Evolutionary conservation across 2,888 invertebrate genomes (phyloP).

Genomic region (Dolomedes plantarius): DNA sequence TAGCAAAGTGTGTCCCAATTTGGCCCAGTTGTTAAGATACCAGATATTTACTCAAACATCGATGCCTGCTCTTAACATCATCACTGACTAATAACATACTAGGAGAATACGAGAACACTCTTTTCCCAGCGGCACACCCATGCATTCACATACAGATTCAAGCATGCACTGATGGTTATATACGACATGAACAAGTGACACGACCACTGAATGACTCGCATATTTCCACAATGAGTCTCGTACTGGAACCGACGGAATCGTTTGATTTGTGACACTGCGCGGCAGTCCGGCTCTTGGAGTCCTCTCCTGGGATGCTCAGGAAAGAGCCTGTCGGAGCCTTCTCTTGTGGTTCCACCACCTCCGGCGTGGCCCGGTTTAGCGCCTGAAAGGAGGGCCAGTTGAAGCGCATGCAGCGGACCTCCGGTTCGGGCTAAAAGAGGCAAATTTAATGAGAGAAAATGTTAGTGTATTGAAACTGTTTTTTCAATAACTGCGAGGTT

Average conservation of each 20-base stretch:
- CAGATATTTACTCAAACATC: no score
- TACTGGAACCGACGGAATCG: conserved; percentile 43
- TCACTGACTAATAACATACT: no score
- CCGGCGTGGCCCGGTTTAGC: conserved; percentile 5
- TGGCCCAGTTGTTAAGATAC: no score
- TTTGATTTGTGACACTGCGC: conserved; percentile 1
- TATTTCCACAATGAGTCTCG: conserved; percentile 57
- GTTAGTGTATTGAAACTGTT: no score
- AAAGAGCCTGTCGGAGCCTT: background rate
- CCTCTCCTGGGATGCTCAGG: conserved; percentile 12
- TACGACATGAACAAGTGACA: background rate
- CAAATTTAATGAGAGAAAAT: no score
- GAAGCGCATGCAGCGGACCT: conserved; percentile 30
- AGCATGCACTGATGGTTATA: no score
- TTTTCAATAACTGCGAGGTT: no score
- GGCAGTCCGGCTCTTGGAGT: background rate
- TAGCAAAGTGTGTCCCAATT: no score
- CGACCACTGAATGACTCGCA: conserved; percentile 59
- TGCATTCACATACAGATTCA: no score
- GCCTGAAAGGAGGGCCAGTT: conserved; percentile 55
- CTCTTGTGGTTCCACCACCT: background rate
- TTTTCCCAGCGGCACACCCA: no score
- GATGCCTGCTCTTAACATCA: no score
- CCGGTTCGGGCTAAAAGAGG: conserved; percentile 24
- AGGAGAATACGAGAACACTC: no score